These are phyloP conservation scores for Pocillopora damicornis DNA, from an alignment of 64 coral and sea anemone genomes.

Conservation along the genomic window DNA sequence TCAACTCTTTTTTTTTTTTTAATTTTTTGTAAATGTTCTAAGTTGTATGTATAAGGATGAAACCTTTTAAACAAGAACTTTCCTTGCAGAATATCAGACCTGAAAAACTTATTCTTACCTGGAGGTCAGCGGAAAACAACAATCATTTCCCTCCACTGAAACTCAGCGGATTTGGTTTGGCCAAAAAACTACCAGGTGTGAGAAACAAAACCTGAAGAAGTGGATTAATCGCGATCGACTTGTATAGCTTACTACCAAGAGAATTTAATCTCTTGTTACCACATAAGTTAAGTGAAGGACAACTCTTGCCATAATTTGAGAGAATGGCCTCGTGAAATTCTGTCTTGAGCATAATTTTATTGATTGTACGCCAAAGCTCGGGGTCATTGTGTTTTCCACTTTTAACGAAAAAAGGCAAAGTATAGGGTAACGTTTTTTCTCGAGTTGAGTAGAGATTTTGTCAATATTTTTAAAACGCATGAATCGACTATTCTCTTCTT, in stretches of 20 bases:
- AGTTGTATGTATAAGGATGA: not conserved
- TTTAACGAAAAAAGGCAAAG: not conserved
- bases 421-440: no score
- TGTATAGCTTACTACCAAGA: no score
- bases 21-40: not conserved
- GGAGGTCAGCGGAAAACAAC: constrained; percentile 38
- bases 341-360: no score
- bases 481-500: no score
- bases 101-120: constrained; percentile 59
- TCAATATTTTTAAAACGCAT: no score
- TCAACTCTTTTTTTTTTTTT: not conserved
- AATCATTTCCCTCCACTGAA: constrained; percentile 69
- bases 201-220: not conserved
- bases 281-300: no score
- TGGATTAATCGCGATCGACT: not conserved
- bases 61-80: not conserved
- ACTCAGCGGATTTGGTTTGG: constrained; percentile 57
- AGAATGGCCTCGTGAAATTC: no score
- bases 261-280: no score
- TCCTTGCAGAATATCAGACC: constrained; percentile 69
- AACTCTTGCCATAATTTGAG: no score
- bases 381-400: not conserved
- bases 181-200: constrained; percentile 53
- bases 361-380: no score
- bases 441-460: no score